These are phyloP conservation scores for Polietes domitor DNA, from an alignment of 2,888 invertebrate species.

Conservation along the genomic window DNA sequence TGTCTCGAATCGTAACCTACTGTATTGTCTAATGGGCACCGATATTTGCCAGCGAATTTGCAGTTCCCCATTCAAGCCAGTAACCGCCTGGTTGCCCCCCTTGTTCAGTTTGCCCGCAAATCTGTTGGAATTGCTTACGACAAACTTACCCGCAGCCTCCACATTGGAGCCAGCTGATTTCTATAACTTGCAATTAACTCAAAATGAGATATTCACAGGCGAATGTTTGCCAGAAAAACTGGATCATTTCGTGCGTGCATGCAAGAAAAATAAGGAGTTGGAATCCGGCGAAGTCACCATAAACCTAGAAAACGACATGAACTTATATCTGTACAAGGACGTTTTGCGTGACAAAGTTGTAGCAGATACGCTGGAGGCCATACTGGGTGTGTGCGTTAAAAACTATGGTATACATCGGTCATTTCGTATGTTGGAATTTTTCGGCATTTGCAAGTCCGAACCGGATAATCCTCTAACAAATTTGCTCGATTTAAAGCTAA, in stretches of 20 bases:
- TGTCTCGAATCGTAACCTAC: slow-evolving; percentile 92
- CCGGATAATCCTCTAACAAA: slow-evolving; percentile 75
- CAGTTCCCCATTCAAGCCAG: slow-evolving; percentile 84
- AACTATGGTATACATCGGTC: slow-evolving; percentile 80
- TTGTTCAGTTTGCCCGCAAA: slow-evolving; percentile 84
- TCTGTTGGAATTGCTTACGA: slow-evolving; percentile 74
- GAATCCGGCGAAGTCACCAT: slow-evolving; percentile 35
- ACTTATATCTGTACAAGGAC: slow-evolving; percentile 81
- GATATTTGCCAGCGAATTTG: slow-evolving; percentile 74
- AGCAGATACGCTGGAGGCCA: slow-evolving; percentile 90
- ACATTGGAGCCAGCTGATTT: slow-evolving; percentile 81
- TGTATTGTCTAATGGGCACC: slow-evolving; percentile 84
- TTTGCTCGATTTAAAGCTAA: slow-evolving; percentile 74
- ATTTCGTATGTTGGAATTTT: slow-evolving; percentile 84
- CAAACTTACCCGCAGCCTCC: slow-evolving; percentile 65
- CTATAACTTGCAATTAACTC: slow-evolving; percentile 81
- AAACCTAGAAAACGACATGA: slow-evolving; percentile 69
- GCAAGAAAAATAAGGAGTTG: slow-evolving; percentile 62
- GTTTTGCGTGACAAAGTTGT: slow-evolving; percentile 85
- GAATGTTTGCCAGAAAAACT: slow-evolving; percentile 72
- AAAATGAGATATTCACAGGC: slow-evolving; percentile 79
- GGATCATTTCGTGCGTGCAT: slow-evolving; percentile 70
- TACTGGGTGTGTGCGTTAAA: slow-evolving; percentile 88
- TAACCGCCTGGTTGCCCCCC: slow-evolving; percentile 91
- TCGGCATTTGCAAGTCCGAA: slow-evolving; percentile 83